Evolutionary conservation across 2,888 invertebrate genomes (phyloP).

Genomic region (Zygaena filipendulae): DNA sequence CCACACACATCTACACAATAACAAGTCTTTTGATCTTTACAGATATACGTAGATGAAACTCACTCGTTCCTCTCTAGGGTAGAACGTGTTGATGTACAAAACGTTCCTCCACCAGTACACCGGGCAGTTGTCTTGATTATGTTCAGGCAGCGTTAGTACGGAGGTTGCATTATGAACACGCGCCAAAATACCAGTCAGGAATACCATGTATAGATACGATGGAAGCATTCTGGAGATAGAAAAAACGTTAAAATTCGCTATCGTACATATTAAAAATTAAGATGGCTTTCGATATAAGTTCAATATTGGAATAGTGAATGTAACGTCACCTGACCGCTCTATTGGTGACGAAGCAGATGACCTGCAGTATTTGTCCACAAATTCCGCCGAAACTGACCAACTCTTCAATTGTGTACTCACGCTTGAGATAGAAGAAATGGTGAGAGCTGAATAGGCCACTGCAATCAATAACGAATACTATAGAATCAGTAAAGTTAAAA

Average conservation of each 20-base stretch:
- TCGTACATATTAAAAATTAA: not conserved
- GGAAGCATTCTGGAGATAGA: constrained; percentile 61
- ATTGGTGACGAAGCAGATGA: constrained; percentile 59
- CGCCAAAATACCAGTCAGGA: constrained; percentile 52
- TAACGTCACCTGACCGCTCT: constrained; percentile 69
- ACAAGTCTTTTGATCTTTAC: no score
- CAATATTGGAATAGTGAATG: constrained; percentile 23
- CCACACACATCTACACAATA: no score
- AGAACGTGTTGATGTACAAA: constrained; percentile 71
- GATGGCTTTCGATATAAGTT: not conserved
- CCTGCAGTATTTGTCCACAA: constrained; percentile 58
- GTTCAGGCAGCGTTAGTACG: constrained; percentile 57
- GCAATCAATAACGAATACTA: constrained; percentile 24
- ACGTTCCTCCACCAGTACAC: constrained; percentile 73
- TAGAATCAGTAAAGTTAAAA: not conserved
- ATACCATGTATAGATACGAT: constrained; percentile 68
- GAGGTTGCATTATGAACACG: constrained; percentile 28
- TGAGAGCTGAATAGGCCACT: constrained; percentile 72
- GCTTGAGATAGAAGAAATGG: constrained; percentile 69
- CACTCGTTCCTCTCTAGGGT: constrained; percentile 70
- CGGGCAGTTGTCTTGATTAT: constrained; percentile 67
- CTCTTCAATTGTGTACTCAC: constrained; percentile 53
- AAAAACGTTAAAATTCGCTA: no score
- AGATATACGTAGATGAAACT: no score
- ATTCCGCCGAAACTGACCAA: constrained; percentile 46